Percentiles rank a stretch among this genome's conserved stretches.
phyloP scores from a whole-genome alignment of 2,797 vertebrate species.

The Acanthurus lineatus region DNA sequence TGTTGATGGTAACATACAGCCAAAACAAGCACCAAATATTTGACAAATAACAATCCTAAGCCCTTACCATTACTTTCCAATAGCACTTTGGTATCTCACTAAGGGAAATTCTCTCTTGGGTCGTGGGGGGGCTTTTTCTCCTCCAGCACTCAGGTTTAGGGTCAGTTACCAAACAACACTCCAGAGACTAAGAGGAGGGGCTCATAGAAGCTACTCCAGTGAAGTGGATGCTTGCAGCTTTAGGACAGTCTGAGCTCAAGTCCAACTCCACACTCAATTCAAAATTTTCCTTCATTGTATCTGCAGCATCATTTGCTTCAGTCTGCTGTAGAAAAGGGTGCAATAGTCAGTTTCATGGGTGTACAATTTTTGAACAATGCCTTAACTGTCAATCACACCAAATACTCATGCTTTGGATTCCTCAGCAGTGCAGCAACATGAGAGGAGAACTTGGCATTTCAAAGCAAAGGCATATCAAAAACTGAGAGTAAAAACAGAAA shows the following conservation, averaged over 20 bases:
- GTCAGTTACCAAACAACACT: constrained; percentile 24
- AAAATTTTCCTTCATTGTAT: not conserved
- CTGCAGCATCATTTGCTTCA: not conserved
- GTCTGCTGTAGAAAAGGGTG: not conserved
- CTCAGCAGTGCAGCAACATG: not conserved
- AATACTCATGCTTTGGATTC: not conserved
- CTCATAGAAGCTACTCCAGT: constrained; percentile 8
- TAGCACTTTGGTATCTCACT: not conserved
- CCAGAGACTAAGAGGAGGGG: not conserved
- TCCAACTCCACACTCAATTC: not conserved
- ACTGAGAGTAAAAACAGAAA: not conserved
- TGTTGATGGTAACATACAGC: not conserved
- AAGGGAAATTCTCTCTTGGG: not conserved
- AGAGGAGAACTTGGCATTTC: not conserved
- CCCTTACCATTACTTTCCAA: not conserved
- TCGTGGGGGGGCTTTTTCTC: not conserved
- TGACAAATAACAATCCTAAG: not conserved
- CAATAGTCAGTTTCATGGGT: not conserved
- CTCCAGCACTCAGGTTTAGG: constrained; percentile 4
- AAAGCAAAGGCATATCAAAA: not conserved
- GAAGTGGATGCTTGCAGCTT: constrained; percentile 22
- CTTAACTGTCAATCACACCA: not conserved
- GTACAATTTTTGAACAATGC: not conserved
- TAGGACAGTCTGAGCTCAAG: constrained; percentile 22
- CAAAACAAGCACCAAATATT: not conserved